phyloP scores from a whole-genome alignment of 2,797 vertebrate genomes.

The Harpagifer antarcticus region DNA sequence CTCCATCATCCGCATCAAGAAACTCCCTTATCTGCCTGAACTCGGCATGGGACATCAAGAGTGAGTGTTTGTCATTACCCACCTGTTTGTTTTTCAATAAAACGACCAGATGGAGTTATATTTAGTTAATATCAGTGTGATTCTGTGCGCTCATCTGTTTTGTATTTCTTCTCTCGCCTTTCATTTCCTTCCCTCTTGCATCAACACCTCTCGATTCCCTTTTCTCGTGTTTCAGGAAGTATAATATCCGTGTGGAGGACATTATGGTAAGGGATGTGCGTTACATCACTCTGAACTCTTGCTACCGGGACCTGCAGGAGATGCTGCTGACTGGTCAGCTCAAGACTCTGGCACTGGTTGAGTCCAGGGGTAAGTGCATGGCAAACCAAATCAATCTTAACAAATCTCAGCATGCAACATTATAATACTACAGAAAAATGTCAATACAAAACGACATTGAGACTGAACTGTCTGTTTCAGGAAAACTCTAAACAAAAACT shows the following conservation, averaged over 20 bases:
- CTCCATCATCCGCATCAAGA: slow-evolving; percentile 99
- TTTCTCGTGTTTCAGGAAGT: slow-evolving; percentile 86
- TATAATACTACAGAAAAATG: neutral
- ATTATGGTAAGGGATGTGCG: slow-evolving; percentile 97
- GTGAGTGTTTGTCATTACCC: slow-evolving; percentile 81
- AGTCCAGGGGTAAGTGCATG: slow-evolving; percentile 89
- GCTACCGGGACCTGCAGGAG: slow-evolving; percentile 92
- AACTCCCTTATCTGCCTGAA: slow-evolving; percentile 97
- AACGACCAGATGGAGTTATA: neutral
- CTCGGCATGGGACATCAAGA: slow-evolving; percentile 97
- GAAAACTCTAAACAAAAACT: neutral
- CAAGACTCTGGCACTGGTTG: slow-evolving; percentile 94
- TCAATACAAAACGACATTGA: neutral
- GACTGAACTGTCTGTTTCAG: neutral
- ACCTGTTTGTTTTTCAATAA: neutral
- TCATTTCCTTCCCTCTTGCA: slow-evolving; percentile 18
- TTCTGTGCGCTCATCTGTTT: neutral
- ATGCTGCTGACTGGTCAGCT: slow-evolving; percentile 91
- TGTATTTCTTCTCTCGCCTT: slow-evolving; percentile 3
- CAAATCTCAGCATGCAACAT: neutral
- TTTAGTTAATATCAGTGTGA: neutral
- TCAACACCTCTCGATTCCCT: neutral
- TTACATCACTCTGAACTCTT: slow-evolving; percentile 92
- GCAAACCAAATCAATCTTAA: neutral
- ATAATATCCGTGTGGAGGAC: slow-evolving; percentile 96